phyloP scores from a whole-genome alignment of 2,113 vertebrate species.

The Bambusicola thoracicus region DNA sequence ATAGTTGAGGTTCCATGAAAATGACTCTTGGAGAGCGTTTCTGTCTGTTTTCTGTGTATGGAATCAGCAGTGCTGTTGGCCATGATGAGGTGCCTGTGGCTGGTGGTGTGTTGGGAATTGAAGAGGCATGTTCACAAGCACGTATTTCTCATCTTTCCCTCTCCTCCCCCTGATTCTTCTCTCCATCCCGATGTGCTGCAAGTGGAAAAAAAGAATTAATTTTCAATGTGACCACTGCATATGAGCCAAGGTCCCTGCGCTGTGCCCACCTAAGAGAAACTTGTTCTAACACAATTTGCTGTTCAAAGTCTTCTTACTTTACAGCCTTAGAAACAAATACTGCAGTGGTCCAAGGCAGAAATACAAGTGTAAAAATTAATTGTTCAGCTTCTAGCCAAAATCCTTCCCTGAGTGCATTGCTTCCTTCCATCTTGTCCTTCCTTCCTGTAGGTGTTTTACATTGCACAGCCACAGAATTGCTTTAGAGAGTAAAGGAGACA shows the following conservation, averaged over 20 bases:
- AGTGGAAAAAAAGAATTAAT: slow-evolving; percentile 13
- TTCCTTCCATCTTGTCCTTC: background rate
- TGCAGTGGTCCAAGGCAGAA: background rate
- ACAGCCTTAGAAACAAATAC: background rate
- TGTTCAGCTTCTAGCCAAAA: background rate
- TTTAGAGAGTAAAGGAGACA: background rate
- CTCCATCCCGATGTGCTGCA: background rate
- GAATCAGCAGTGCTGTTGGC: slow-evolving; percentile 40
- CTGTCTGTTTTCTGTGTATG: background rate
- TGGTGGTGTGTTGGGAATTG: slow-evolving; percentile 14
- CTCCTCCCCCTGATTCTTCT: background rate
- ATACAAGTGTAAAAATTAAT: background rate
- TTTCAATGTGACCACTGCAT: background rate
- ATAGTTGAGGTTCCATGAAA: background rate
- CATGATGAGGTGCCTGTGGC: background rate
- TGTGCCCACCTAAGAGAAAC: background rate
- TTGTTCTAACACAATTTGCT: background rate
- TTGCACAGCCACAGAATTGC: background rate
- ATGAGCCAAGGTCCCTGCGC: slow-evolving; percentile 18
- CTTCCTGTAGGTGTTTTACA: background rate
- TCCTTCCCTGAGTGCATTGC: rapidly evolving
- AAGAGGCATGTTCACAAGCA: background rate
- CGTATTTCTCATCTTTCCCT: background rate
- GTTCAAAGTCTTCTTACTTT: background rate
- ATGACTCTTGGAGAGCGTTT: background rate